Base-by-base conservation (phyloP, 2,113 vertebrate genomes). In the Cinclus cinclus region DNA sequence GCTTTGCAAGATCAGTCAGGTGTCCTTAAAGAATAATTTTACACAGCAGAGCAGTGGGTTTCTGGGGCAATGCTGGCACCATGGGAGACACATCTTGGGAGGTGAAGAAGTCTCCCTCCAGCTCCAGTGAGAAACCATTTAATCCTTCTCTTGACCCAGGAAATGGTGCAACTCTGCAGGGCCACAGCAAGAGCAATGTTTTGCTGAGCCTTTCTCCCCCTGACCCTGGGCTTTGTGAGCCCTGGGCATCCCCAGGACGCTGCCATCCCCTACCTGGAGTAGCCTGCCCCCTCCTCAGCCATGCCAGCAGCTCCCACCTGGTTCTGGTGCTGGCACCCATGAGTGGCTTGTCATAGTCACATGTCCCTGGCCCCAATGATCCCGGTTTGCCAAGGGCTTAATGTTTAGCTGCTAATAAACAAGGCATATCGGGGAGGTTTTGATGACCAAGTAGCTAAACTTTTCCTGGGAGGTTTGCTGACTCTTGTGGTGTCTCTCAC, bases 401-500 rank as follows among this genome's bases (percentile, higher is more conserved):
- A 97, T 97, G 33, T 96, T 97, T 96, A 97, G 93, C 96, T 2
- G 7, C 79, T 85, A 58, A 89, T 90, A 93, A 95, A 93, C 77
- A 95, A 77, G 75, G 84, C 9, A 0, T 76, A 71, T 95, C 60
- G 4, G 82, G 49, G 83, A 75, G 47, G 39, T 64, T 74, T 83
- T 71, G 73, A 83, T 78, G 86, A 78, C 22, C 52, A 44, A 56
- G 47, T 74, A 71, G n/a, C 35, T 39, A 65, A 83, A 63, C 58
- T 63, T 63, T 71, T 27, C 59, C 82, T 18, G 31, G 87, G 83
- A 87, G 65, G 23, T 83, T 84, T 70, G 35, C 33, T 63, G 79
- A 37, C 25, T 83, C 28, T 49, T 41, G 33, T 0, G 0, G 69
- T n/a, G n/a, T n/a, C n/a, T n/a, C n/a, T n/a, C n/a, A n/a, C n/a